Evolutionary conservation across 2,113 vertebrate genomes (phyloP), one percentile per base, ranked within the genome.

Genomic region (Proterorhinus semilunaris): DNA sequence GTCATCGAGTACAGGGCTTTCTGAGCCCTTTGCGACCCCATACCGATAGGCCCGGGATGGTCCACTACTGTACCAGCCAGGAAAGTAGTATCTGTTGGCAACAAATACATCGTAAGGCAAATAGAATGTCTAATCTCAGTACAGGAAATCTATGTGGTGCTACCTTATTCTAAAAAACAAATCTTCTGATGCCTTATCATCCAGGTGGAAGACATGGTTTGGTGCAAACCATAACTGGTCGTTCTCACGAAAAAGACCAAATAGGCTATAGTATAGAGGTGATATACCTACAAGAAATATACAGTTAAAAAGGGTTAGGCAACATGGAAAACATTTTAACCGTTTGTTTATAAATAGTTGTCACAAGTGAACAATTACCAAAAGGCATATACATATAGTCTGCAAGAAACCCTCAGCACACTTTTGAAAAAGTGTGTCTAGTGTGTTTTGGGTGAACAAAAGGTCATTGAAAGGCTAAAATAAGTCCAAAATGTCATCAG

Each of bases 201-300:
- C 94, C 54, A 96, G 71, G 47, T 95, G 95, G 79, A 99, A 96
- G 88, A 95, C 87, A 72, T 99, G 95, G 85, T 96, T 98, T 74
- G 96, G 96, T 2, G 96, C 92, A 89, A 96, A 96, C 96, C 96
- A 99, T 75, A 93, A 86, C 77, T 90, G 85, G 54, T 98, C 96
- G 54, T 80, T 71, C 84, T 98, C 94, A 80, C 83, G 91, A 93
- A 96, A 98, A 71, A 99, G 92, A 48, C 93, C 94, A 82, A 98
- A 99, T 87, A 99, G 92, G 79, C 87, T 95, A 78, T 88, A 93
- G 91, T 98, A 96, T 61, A 96, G 86, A 55, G 98, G 97, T 48
- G 94, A 93, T 82, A 99, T 92, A 88, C 93, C 98, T 99, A 55
- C 10, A 21, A 55, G 17, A 55, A 55, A 54, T 5, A 21, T 10